Evolutionary conservation across 2,888 invertebrate species (phyloP), one percentile per base, ranked within the genome.

Genomic region (Phlogophora meticulosa): DNA sequence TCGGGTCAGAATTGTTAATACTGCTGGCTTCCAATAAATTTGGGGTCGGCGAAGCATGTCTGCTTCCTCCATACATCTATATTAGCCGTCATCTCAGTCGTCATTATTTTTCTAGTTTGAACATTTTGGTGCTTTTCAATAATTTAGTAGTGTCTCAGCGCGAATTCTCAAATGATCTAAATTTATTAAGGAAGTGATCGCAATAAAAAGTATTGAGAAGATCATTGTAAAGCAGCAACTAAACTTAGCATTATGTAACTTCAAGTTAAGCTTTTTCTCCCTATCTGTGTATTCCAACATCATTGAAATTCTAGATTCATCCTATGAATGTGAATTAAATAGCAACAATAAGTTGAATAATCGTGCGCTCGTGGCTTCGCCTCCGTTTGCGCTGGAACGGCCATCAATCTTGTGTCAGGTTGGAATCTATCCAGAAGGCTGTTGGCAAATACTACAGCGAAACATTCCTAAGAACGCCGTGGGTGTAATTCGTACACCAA

Each of bases 391-490:
- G 28, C 68, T 48, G 64, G 67, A 52, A 58, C 60, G 28, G n/a
- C 56, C 28, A 84, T 83, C 73, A 81, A 81, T 81, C 79, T 84
- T 66, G 46, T 76, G 81, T 83, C 78, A 76, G 48, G 58, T 82
- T 83, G 84, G 86, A 85, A 83, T 82, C 71, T 64, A 71, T 81
- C 82, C 84, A 82, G 76, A 56, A 68, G 60, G 32, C 53, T 69
- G 52, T 84, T 86, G 80, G 78, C 83, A 82, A 80, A 84, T 76
- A 60, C 52, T 58, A 49, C 42, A 34, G 49, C 59, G 69, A 56
- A 70, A 72, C 69, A 82, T 78, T 72, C 64, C 55, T 64, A n/a
- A 61, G 32, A 57, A 61, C 20, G n/a, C 22, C 48, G 59, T 73
- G 67, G 57, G 61, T 52, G 66, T 59, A 45, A 68, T 72, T 67